These are phyloP conservation scores for Caretta caretta DNA, from an alignment of 2,113 vertebrate genomes.

Conservation along the genomic window DNA sequence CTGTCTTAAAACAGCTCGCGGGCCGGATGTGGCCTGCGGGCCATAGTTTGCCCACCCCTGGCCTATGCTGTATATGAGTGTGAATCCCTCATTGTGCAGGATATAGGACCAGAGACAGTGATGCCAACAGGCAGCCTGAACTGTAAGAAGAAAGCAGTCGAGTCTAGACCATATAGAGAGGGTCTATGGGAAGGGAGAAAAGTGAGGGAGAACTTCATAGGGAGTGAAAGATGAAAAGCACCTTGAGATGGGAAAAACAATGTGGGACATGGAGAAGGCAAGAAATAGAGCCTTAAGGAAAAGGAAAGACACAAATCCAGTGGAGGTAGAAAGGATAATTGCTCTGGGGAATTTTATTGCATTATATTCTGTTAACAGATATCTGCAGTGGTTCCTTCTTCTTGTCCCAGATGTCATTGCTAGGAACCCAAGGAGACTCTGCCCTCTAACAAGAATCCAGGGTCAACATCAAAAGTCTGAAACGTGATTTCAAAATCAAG, in stretches of 20 bases:
- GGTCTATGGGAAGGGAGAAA: background rate
- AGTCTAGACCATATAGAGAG: fast-evolving
- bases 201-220: background rate
- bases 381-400: background rate
- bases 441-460: background rate
- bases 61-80: fast-evolving
- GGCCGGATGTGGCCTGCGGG: too few species aligned
- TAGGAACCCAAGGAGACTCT: background rate
- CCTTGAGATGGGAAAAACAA: background rate
- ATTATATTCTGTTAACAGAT: background rate
- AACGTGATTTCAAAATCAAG: background rate
- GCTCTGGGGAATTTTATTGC: background rate
- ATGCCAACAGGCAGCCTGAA: background rate
- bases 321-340: background rate
- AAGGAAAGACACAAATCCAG: background rate
- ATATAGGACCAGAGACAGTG: fast-evolving
- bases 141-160: background rate
- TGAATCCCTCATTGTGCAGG: background rate
- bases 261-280: background rate
- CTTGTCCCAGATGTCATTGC: background rate
- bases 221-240: background rate
- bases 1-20: too few species aligned
- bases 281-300: background rate
- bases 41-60: too few species aligned
- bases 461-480: background rate